phyloP scores from a whole-genome alignment of 1,140 invertebrate species.

The Pogonomyrmex californicus region DNA sequence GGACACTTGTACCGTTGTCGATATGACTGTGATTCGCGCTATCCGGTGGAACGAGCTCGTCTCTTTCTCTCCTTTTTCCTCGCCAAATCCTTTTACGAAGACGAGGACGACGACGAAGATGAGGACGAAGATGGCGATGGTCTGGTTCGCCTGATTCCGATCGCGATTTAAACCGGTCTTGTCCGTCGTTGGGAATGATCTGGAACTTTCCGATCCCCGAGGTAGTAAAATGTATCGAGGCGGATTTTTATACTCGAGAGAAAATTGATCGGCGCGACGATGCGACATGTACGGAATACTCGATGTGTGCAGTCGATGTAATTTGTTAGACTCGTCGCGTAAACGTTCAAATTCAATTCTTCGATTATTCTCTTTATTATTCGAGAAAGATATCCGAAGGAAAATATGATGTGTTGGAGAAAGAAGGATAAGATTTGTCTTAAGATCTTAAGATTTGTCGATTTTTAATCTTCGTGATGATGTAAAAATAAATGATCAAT shows the following conservation, averaged over 20 bases:
- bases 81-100: not conserved
- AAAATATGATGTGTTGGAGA: not conserved
- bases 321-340: not conserved
- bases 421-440: too few relatives aligned
- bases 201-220: conserved; percentile 46
- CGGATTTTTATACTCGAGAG: conserved; percentile 30
- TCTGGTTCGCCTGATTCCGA: conserved; percentile 44
- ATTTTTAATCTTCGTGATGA: not conserved
- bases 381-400: not conserved
- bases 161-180: conserved; percentile 49
- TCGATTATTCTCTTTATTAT: not conserved
- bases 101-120: not conserved
- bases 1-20: conserved; percentile 64
- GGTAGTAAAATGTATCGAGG: conserved; percentile 40
- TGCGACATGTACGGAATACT: not conserved
- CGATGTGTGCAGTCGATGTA: conserved; percentile 6
- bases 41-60: conserved; percentile 44
- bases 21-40: conserved; percentile 50
- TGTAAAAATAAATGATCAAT: too few relatives aligned
- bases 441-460: too few relatives aligned
- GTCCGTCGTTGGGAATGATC: conserved; percentile 26
- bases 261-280: conserved; percentile 30
- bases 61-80: not conserved
- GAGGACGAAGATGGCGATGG: not conserved
- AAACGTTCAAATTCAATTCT: conserved; percentile 19